Conservation (phyloP, 2,888 invertebrate species). For the Stenurella melanura region DNA sequence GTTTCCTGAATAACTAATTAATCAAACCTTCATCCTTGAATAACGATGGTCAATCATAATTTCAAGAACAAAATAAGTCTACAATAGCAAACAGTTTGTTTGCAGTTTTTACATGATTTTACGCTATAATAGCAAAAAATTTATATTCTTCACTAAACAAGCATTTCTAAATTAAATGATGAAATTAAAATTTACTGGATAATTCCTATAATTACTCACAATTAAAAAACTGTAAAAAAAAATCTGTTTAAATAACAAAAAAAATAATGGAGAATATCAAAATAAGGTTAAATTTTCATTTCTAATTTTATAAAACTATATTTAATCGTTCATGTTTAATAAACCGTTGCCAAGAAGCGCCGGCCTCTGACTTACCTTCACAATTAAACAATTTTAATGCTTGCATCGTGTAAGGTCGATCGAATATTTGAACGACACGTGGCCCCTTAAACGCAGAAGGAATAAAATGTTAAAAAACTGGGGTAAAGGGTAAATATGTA, state of each 20-base stretch:
- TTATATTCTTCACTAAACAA: neutral
- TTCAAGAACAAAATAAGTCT: neutral
- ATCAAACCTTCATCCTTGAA: constrained; percentile 2
- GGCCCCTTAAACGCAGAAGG: too few relatives aligned
- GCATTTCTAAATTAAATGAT: neutral
- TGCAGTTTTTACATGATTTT: neutral
- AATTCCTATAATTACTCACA: neutral
- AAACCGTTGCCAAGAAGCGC: too few relatives aligned
- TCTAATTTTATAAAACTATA: too few relatives aligned
- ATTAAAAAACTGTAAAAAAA: neutral
- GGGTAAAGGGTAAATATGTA: too few relatives aligned
- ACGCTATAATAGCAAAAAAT: neutral
- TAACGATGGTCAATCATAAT: neutral
- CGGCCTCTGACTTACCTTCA: too few relatives aligned
- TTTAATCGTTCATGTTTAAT: too few relatives aligned
- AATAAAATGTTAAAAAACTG: too few relatives aligned
- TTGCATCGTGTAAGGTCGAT: too few relatives aligned
- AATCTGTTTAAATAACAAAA: neutral
- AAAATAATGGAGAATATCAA: neutral
- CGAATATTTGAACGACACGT: too few relatives aligned
- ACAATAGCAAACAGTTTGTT: neutral
- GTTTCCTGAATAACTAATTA: neutral
- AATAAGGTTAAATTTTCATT: too few relatives aligned
- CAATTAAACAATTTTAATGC: too few relatives aligned
- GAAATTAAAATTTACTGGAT: neutral